Evolutionary conservation across 2,797 vertebrate genomes (phyloP).

Genomic region (Mareca strepera): DNA sequence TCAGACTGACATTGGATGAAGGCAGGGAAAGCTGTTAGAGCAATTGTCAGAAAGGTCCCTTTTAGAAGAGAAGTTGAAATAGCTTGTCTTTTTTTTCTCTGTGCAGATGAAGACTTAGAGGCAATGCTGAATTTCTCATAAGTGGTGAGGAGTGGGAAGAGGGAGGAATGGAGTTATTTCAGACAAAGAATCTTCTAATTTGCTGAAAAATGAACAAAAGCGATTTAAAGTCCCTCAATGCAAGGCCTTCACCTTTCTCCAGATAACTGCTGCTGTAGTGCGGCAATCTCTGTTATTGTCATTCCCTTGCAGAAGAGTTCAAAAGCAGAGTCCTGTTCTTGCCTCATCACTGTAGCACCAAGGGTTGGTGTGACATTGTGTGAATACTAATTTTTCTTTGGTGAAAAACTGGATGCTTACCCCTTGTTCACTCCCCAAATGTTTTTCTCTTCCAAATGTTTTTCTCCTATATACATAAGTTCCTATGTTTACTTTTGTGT

Average conservation of each 20-base stretch:
- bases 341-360: not conserved
- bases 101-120: not conserved
- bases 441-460: not conserved
- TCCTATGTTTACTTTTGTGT: not conserved
- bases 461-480: not conserved
- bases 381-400: not conserved
- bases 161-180: not conserved
- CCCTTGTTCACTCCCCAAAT: not conserved
- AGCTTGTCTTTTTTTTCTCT: not conserved
- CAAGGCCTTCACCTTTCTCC: not conserved
- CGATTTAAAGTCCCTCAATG: not conserved
- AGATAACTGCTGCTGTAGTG: not conserved
- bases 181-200: not conserved
- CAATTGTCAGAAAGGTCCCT: not conserved
- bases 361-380: not conserved
- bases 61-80: not conserved
- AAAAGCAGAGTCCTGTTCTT: not conserved
- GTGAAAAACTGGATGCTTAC: not conserved
- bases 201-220: not conserved
- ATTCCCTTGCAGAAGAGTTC: not conserved
- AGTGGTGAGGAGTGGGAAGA: not conserved
- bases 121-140: not conserved
- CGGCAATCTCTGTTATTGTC: not conserved
- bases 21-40: not conserved
- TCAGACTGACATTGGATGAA: not conserved